phyloP scores from a whole-genome alignment of 2,113 vertebrate species.

The Hiodon tergisus region DNA sequence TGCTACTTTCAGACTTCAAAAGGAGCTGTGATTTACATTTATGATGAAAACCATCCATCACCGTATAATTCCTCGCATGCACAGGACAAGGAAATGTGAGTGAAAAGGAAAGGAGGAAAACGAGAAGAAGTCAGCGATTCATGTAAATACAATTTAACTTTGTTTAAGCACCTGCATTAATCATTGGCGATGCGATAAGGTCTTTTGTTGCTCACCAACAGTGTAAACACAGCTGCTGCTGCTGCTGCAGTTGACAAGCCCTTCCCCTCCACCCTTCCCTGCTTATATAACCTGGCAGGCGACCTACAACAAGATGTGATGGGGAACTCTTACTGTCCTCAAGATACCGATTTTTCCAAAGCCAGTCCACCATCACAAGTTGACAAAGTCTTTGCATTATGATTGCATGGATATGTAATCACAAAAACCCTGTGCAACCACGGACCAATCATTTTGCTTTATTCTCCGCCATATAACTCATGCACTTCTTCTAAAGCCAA shows the following conservation, averaged over 20 bases:
- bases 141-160: slow-evolving; percentile 63
- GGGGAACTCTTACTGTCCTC: slow-evolving; percentile 51
- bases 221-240: slow-evolving; percentile 67
- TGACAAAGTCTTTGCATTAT: too few relatives aligned
- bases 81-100: slow-evolving; percentile 4
- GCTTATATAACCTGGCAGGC: slow-evolving; percentile 59
- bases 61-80: neutral
- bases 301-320: slow-evolving; percentile 56
- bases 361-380: neutral
- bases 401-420: too few relatives aligned
- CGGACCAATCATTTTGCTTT: too few relatives aligned
- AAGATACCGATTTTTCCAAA: slow-evolving; percentile 45
- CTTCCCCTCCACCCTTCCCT: slow-evolving; percentile 29
- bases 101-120: slow-evolving; percentile 4
- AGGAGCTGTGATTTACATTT: slow-evolving; percentile 7
- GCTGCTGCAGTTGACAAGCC: slow-evolving; percentile 24
- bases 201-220: slow-evolving; percentile 58
- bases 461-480: too few relatives aligned
- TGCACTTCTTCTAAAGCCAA: too few relatives aligned
- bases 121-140: slow-evolving; percentile 31
- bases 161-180: slow-evolving; percentile 54
- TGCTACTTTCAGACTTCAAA: neutral
- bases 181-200: slow-evolving; percentile 58
- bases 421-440: too few relatives aligned
- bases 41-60: neutral